phyloP scores from a whole-genome alignment of 2,113 vertebrate genomes.

The Ancistrus triradiatus region DNA sequence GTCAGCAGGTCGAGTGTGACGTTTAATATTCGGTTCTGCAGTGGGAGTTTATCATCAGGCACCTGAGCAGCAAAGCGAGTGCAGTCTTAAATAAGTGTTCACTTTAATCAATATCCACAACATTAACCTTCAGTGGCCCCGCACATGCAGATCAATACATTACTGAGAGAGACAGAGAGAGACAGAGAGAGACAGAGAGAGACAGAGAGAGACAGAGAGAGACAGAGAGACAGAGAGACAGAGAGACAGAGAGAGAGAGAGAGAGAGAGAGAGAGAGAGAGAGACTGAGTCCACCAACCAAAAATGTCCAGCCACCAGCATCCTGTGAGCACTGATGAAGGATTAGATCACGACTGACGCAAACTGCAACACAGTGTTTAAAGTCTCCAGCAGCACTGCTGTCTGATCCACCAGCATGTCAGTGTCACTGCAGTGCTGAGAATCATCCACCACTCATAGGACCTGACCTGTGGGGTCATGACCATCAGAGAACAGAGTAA shows the following conservation, averaged over 20 bases:
- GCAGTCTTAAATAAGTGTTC: conserved; percentile 59
- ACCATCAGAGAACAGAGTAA: too few relatives aligned
- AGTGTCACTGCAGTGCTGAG: too few relatives aligned
- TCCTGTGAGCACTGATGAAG: too few relatives aligned
- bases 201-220: background rate
- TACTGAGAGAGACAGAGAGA: conserved; percentile 46
- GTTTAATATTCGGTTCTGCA: conserved; percentile 5
- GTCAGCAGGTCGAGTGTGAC: too few relatives aligned
- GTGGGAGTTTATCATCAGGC: conserved; percentile 12
- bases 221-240: background rate
- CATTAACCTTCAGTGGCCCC: conserved; percentile 67
- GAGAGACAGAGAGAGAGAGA: background rate
- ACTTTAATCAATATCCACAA: conserved; percentile 63
- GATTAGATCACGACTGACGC: too few relatives aligned
- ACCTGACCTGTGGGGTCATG: too few relatives aligned
- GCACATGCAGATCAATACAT: conserved; percentile 57
- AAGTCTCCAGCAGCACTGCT: too few relatives aligned
- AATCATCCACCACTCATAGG: too few relatives aligned
- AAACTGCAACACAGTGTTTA: too few relatives aligned
- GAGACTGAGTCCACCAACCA: too few relatives aligned
- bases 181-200: background rate
- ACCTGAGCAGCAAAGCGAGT: conserved; percentile 26
- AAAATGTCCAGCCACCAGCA: too few relatives aligned
- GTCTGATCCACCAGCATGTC: too few relatives aligned
- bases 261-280: background rate